Base-by-base conservation (phyloP, 1,140 invertebrate species). In the Tetragnatha versicolor region DNA sequence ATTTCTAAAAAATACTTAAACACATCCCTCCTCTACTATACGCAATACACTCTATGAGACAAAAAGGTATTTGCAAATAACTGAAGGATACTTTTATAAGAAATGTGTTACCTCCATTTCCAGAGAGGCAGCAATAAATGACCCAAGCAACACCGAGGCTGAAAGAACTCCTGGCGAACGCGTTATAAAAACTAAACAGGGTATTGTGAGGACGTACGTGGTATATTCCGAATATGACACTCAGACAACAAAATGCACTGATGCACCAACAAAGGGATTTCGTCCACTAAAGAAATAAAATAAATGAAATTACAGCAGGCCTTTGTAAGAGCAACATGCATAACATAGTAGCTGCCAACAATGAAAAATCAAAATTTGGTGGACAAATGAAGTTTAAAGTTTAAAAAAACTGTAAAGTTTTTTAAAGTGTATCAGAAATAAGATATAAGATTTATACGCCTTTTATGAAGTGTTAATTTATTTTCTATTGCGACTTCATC, bases 41-140 rank as follows among this genome's bases (percentile, higher is more conserved):
- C 51, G 17, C 17, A n/a, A 27, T n/a, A n/a, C n/a, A n/a, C n/a
- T n/a, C 17, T 27, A 55, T n/a, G 17, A 27, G 25, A 0, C 51
- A 55, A 55, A 20, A 27, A 55, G 51, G 0, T 20, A 55, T n/a
- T n/a, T n/a, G n/a, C n/a, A n/a, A n/a, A n/a, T n/a, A n/a, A n/a
- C n/a, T n/a, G n/a, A n/a, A n/a, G n/a, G n/a, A n/a, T n/a, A n/a
- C n/a, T n/a, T n/a, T n/a, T n/a, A n/a, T n/a, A n/a, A n/a, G n/a
- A n/a, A n/a, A n/a, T n/a, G n/a, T n/a, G n/a, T 31, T 70, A 81
- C 81, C 76, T 42, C 47, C 82, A 51, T 81, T 33, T 25, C 94
- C 94, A 25, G 93, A 94, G 25, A 93, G 92, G 83, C 94, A 96
- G 1, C 93, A 94, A 73, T 95, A 89, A 20, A 95, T 92, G 80